phyloP scores from a whole-genome alignment of 1,140 invertebrate genomes.

The Lepidurus apus region DNA sequence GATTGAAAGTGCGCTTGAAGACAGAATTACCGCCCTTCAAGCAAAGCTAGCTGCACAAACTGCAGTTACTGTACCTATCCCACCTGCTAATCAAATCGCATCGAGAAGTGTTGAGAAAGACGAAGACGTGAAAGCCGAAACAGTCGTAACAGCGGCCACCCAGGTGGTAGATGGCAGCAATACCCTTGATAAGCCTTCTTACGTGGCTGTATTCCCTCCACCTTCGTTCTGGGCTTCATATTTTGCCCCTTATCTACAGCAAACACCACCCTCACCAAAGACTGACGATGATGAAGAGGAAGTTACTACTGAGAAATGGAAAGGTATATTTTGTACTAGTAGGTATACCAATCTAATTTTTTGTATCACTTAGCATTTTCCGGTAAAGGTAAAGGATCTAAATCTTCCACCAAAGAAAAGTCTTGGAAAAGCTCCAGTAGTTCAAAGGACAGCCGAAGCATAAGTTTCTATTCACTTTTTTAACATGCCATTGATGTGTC shows the following conservation, averaged over 20 bases:
- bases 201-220: background rate
- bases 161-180: background rate
- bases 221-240: constrained; percentile 5
- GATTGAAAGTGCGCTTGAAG: background rate
- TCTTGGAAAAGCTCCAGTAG: background rate
- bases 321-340: background rate
- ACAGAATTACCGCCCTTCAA: background rate
- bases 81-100: background rate
- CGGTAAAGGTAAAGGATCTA: background rate
- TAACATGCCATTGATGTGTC: background rate
- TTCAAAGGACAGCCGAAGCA: background rate
- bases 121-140: background rate
- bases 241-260: background rate
- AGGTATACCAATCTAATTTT: background rate
- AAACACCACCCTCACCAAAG: background rate
- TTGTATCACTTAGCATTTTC: background rate
- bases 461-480: background rate
- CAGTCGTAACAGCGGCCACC: background rate
- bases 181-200: background rate
- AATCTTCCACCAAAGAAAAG: background rate
- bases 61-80: background rate
- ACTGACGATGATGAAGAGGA: background rate
- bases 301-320: background rate
- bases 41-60: background rate
- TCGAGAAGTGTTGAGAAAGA: background rate